Conservation (phyloP, 2,888 invertebrate species). For the Bombylius major region DNA sequence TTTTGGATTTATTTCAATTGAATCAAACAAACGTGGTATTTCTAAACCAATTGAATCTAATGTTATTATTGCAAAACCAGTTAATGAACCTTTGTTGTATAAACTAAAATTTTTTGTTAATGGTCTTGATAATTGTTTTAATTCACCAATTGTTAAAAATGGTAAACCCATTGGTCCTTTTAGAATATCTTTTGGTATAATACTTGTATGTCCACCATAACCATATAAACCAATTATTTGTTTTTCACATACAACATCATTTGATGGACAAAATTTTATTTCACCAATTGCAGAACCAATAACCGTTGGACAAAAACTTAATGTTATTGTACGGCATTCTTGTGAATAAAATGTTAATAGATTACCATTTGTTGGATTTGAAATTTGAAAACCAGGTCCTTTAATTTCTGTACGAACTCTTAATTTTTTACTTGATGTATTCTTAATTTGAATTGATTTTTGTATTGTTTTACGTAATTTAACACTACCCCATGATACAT, state of each 20-base stretch:
- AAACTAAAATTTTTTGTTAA: slow-evolving; percentile 39
- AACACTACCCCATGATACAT: slow-evolving; percentile 47
- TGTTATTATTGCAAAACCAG: slow-evolving; percentile 38
- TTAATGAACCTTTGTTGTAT: slow-evolving; percentile 43
- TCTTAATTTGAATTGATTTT: slow-evolving; percentile 44
- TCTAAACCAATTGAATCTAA: slow-evolving; percentile 24
- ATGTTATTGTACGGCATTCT: slow-evolving; percentile 42
- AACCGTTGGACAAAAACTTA: slow-evolving; percentile 44
- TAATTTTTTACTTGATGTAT: slow-evolving; percentile 42
- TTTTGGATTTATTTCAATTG: slow-evolving; percentile 34
- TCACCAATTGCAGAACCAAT: slow-evolving; percentile 43
- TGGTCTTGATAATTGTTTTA: slow-evolving; percentile 36
- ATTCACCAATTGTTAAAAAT: slow-evolving; percentile 45
- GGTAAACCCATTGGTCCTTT: slow-evolving; percentile 44
- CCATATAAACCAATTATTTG: slow-evolving; percentile 37
- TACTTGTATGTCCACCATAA: slow-evolving; percentile 44
- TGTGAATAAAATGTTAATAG: slow-evolving; percentile 40
- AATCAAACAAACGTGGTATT: slow-evolving; percentile 25
- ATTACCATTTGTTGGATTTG: slow-evolving; percentile 29
- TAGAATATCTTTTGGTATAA: slow-evolving; percentile 39
- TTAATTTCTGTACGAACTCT: slow-evolving; percentile 41
- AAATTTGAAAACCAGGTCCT: slow-evolving; percentile 38
- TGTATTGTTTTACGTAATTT: slow-evolving; percentile 41
- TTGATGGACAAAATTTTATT: slow-evolving; percentile 41
- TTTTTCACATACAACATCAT: slow-evolving; percentile 5